Evolutionary conservation across 2,113 vertebrate genomes (phyloP).

Genomic region (Caranx melampygus): DNA sequence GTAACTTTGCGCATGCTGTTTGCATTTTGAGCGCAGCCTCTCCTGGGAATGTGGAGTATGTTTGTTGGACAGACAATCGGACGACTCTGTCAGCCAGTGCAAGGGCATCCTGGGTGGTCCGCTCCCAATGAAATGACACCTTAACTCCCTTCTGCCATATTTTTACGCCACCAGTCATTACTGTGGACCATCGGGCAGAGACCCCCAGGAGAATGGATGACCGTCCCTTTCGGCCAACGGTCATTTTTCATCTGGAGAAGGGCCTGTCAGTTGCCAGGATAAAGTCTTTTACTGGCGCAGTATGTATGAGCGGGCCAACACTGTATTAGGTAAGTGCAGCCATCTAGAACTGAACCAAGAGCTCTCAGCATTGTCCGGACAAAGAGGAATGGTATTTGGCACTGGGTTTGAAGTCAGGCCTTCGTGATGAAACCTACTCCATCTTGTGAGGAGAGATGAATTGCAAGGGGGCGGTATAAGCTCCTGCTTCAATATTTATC

Average conservation of each 20-base stretch:
- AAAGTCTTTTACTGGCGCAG: conserved; percentile 53
- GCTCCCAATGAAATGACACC: conserved; percentile 43
- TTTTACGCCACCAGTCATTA: conserved; percentile 59
- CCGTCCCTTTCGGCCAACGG: neutral
- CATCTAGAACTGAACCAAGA: conserved; percentile 73
- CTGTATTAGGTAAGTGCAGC: conserved; percentile 65
- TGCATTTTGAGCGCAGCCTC: conserved; percentile 38
- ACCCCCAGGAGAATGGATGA: conserved; percentile 26
- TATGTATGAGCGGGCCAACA: conserved; percentile 61
- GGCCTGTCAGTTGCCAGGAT: conserved; percentile 71
- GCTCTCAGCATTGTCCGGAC: conserved; percentile 55
- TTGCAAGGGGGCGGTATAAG: conserved; percentile 57
- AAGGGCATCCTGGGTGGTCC: conserved; percentile 76
- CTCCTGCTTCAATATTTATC: conserved; percentile 77
- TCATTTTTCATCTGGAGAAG: conserved; percentile 51
- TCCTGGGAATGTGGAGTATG: conserved; percentile 73
- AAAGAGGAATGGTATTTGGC: conserved; percentile 74
- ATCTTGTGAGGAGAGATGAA: conserved; percentile 65
- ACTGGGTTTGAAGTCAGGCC: conserved; percentile 70
- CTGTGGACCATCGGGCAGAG: conserved; percentile 15
- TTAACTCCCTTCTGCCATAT: conserved; percentile 51
- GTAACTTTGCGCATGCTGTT: conserved; percentile 44
- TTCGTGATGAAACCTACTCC: conserved; percentile 62
- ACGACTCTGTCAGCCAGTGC: conserved; percentile 67
- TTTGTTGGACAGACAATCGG: conserved; percentile 75